Base-by-base conservation (phyloP, 2,797 vertebrate genomes). In the Champsocephalus gunnari region DNA sequence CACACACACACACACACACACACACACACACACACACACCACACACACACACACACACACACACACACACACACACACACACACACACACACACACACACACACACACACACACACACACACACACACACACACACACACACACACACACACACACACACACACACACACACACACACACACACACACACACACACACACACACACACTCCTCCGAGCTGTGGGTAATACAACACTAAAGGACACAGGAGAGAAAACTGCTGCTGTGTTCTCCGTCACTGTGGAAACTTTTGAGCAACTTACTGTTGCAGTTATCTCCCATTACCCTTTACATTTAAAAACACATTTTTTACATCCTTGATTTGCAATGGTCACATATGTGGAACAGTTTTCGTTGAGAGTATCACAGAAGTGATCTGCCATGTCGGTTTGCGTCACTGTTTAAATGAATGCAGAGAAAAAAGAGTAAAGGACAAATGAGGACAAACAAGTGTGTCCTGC, bases 211-310 rank as follows among this genome's bases (percentile, higher is more conserved):
- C 48, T 75, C 66, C 69, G 64, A 60, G 51, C 43, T 78, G 54
- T 61, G 67, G 4, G 76, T 86, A 90, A 89, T 47, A 48, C 21
- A 84, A 90, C 70, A 70, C 71, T 69, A 43, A 81, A 77, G 77
- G 49, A 51, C 44, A 66, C 56, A 51, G 28, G 51, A 64, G 21
- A 48, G 24, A 44, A 66, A 59, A 55, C 32, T 62, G 62, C 70
- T 66, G 73, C 73, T 68, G 44, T 2, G 1, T 19, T 13, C n/a
- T 61, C 68, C 62, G 48, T 43, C 17, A 19, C 54, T 49, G 60
- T 2, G 79, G 21, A 77, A 76, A 82, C 60, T 82, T 78, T 61
- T 12, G 45, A 49, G 47, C 44, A 72, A 66, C 38, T 65, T 64
- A 1, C 9, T 65, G 68, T 75, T 54, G 45, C 13, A 57, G 10